Evolutionary conservation across 2,113 vertebrate species (phyloP), one percentile per base, ranked within the genome.

Genomic region (Erpornis zantholeuca): DNA sequence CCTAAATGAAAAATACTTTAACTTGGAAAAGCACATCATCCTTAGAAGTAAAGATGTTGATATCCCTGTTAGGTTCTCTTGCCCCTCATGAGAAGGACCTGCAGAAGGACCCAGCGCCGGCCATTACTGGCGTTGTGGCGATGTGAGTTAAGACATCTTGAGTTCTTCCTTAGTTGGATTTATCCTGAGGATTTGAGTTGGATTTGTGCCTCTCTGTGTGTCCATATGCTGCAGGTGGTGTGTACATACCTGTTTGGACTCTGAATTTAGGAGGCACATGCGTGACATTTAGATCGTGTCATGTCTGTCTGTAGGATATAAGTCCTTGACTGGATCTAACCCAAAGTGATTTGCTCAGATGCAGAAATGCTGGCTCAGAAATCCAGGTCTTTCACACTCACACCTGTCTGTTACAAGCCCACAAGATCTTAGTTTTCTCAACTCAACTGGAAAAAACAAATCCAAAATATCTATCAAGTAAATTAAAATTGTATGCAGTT

Each of bases 41-140:
- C 10, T 18, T 21, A 29, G n/a, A 72, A 40, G 50, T 13, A 56
- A 40, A 47, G 36, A 10, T 49, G 17, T 17, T 83, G 45, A 69
- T 81, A 70, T 65, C 18, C 16, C 18, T 59, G 3, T 61, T 79
- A 36, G 0, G 0, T 64, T 85, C 45, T 85, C 9, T 44, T 84
- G 81, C 17, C 15, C 17, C 13, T 49, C 4, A 1, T 28, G 45
- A 78, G 52, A 50, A 56, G 20, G 15, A 28, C 42, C 36, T 7
- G 8, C 15, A 17, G 47, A 25, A 5, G 35, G 27, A 68, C 24
- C 19, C 25, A 11, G 42, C 0, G 0, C 10, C 2, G 2, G 12
- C 57, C 7, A 1, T 71, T 38, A 66, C 21, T 70, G 15, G 3
- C 10, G 5, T 38, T 69, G 16, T 0, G 3, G 53, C 17, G 33